Base-by-base conservation (phyloP, 2,113 vertebrate genomes). In the Caranx melampygus region DNA sequence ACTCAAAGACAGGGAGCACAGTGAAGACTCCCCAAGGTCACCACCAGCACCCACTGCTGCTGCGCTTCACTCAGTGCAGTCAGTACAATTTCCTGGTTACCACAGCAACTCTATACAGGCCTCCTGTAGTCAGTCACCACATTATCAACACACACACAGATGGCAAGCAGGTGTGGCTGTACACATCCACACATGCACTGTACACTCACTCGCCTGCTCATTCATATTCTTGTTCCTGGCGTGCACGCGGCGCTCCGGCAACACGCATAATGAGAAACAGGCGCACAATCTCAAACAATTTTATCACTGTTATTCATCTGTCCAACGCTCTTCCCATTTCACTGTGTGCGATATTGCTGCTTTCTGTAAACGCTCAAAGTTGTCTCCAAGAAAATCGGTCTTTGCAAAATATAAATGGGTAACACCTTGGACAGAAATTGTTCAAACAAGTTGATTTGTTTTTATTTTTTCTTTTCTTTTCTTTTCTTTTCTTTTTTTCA, bases 11-110 rank as follows among this genome's bases (percentile, higher is more conserved):
- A 20, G 47, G 15, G 58, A 68, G 66, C 88, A 88, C 70, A 88
- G 72, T 73, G 72, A 78, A 87, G 79, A 89, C 58, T 88, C 88
- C 72, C 85, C 92, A 92, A 93, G 92, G 92, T 93, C 91, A 85
- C 61, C 78, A 69, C 35, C 35, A 21, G 80, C 88, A 70, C 88
- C 89, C 81, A 82, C 84, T 37, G 85, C 80, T 72, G 81, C 83
- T 58, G 71, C 75, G 85, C 84, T 52, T 85, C 82, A 75, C 82
- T 88, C 78, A 75, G 4, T 44, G 70, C 71, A 77, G 84, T 5
- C 52, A 20, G 68, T 82, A 82, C 84, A 68, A 75, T 90, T 79
- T 83, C 76, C 80, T 72, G 81, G 92, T 93, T 93, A 86, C 92
- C 91, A 92, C 90, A 89, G 91, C 91, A 93, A 93, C 92, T 90